phyloP scores from a whole-genome alignment of 2,888 invertebrate species.

The Nephrotoma appendiculata region DNA sequence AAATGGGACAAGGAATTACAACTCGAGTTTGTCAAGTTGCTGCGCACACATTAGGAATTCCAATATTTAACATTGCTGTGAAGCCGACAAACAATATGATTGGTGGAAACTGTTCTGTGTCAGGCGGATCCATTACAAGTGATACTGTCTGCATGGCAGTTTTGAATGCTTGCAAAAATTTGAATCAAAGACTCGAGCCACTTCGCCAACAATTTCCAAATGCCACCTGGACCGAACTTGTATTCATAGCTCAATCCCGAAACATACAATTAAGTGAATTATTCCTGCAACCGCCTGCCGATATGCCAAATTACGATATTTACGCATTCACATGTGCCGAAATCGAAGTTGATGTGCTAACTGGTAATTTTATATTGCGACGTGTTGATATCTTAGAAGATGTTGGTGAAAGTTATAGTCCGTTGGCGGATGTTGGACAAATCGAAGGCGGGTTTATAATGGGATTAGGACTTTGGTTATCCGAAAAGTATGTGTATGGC shows the following conservation, averaged over 20 bases:
- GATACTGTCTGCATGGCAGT: conserved; percentile 39
- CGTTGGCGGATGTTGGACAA: conserved; percentile 53
- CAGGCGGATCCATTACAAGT: conserved; percentile 51
- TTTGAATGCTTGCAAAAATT: conserved; percentile 30
- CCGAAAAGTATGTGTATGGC: conserved; percentile 46
- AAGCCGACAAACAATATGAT: conserved; percentile 43
- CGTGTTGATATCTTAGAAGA: conserved; percentile 53
- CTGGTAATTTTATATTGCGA: conserved; percentile 43
- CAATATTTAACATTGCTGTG: conserved; percentile 44
- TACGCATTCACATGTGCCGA: conserved; percentile 47
- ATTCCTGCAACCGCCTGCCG: conserved; percentile 19
- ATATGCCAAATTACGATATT: conserved; percentile 38
- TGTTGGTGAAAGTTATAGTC: conserved; percentile 49
- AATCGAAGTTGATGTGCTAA: conserved; percentile 55
- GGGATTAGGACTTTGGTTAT: conserved; percentile 56
- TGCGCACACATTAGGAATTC: conserved; percentile 49
- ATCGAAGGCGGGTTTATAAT: conserved; percentile 60
- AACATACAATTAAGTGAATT: conserved; percentile 21
- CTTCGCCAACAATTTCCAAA: conserved; percentile 22
- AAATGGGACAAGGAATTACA: conserved; percentile 61
- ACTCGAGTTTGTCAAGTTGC: conserved; percentile 56
- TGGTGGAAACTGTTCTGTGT: conserved; percentile 43
- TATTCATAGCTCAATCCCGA: conserved; percentile 16
- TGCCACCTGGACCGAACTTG: conserved; percentile 25
- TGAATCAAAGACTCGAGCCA: conserved; percentile 28